These are phyloP conservation scores for Agelas oroides DNA, from an alignment of 37 sponge, comb jelly and placozoan species.

Conservation along the genomic window DNA sequence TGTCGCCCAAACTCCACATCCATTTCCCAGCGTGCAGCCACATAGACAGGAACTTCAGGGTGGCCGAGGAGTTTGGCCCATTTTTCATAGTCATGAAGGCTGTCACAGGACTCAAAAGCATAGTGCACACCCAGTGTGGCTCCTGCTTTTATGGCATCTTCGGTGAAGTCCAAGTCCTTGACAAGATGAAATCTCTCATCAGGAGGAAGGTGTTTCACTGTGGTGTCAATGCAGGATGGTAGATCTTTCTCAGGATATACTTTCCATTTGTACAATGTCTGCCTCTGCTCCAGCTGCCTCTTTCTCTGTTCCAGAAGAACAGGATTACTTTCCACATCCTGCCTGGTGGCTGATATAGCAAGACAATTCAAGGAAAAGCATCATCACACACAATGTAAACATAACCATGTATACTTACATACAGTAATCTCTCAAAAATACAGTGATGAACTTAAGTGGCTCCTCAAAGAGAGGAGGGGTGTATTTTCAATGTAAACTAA, in stretches of 20 bases:
- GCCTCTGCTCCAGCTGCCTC: constrained; percentile 1
- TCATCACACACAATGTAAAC: too few relatives aligned
- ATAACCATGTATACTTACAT: too few relatives aligned
- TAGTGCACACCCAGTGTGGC: neutral
- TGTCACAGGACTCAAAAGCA: neutral
- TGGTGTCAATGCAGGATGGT: constrained; percentile 35
- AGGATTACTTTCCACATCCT: constrained; percentile 27
- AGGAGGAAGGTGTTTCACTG: neutral
- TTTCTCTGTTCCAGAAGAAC: constrained; percentile 29
- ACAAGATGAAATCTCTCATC: constrained; percentile 53
- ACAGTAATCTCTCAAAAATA: too few relatives aligned
- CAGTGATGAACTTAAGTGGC: too few relatives aligned
- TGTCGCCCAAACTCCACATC: constrained; percentile 81
- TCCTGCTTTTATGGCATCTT: neutral
- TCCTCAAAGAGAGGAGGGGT: too few relatives aligned
- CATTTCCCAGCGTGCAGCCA: constrained; percentile 53
- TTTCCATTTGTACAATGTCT: constrained; percentile 43
- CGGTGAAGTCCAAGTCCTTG: constrained; percentile 33
- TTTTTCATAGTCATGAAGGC: constrained; percentile 8
- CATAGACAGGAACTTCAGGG: neutral
- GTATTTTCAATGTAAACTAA: too few relatives aligned
- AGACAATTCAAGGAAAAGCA: too few relatives aligned
- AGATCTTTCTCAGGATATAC: neutral
- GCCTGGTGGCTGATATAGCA: constrained; percentile 18
- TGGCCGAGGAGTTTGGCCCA: neutral